Base-by-base conservation (phyloP, 2,113 vertebrate genomes). In the Dunckerocampus dactyliophorus region DNA sequence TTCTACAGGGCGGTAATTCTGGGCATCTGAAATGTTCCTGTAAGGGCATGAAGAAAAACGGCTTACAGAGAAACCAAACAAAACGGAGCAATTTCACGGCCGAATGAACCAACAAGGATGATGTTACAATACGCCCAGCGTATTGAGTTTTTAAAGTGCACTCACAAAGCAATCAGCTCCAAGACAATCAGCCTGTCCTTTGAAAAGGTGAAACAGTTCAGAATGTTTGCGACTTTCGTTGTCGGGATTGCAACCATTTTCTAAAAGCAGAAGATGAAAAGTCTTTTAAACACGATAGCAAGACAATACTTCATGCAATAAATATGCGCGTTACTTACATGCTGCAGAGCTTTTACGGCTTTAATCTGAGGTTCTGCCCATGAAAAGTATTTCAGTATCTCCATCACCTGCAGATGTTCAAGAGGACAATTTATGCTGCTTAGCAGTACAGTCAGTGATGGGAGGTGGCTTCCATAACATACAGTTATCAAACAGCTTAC, bases 171-270 rank as follows among this genome's bases (percentile, higher is more conserved):
- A 74, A 99, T 86, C 20, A 95, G 86, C 83, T 99, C 97, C 82
- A 99, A 88, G 57, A 97, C 95, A 62, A 93, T 63, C 56, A 99
- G 89, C 77, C 94, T 94, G 85, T 99, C 97, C 81, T 97, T 99
- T 69, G 94, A 95, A 80, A 98, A 99, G 8, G 97, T 98, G 79
- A 99, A 98, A 74, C 94, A 96, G 69, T 96, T 98, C 77, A 99
- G 92, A 72, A 99, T 98, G 71, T 95, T 98, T 78, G 95, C 94
- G 65, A 95, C 94, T 90, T 99, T 96, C 57, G 93, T 93, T 75
- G 96, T 95, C 0, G 94, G 93, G 71, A 99, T 92, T 61, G 97
- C 96, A 58, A 99, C 96, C 94, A 99, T 98, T 97, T 99, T 99
- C 97, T 99, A 80, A 59, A 49, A 70, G 15, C 69, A 87, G 76